Evolutionary conservation across 2,888 invertebrate genomes (phyloP).

Genomic region (Temnothorax rugatulus): DNA sequence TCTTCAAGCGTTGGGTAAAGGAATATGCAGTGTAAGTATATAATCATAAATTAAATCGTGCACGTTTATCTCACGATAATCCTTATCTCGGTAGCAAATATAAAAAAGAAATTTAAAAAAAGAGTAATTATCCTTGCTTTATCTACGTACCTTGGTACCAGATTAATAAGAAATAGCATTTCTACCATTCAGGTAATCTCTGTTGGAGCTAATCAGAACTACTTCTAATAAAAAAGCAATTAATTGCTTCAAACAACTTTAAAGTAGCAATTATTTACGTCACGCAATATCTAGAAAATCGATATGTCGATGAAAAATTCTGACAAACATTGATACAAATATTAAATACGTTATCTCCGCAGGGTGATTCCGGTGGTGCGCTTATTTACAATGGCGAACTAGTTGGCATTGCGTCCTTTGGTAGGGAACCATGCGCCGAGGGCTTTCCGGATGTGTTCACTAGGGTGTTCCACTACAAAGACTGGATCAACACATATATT

Average conservation of each 20-base stretch:
- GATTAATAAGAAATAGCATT: background rate
- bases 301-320: background rate
- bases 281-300: background rate
- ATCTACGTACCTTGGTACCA: background rate
- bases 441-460: conserved; percentile 74
- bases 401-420: conserved; percentile 73
- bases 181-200: background rate
- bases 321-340: background rate
- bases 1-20: conserved; percentile 76
- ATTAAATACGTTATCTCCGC: background rate
- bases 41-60: background rate
- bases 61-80: background rate
- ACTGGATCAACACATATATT: conserved; percentile 69
- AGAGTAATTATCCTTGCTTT: background rate
- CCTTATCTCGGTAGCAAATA: background rate
- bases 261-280: background rate
- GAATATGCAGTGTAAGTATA: conserved; percentile 80
- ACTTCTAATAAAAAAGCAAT: background rate
- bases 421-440: conserved; percentile 61
- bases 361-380: conserved; percentile 69
- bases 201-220: background rate
- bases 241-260: background rate
- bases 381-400: conserved; percentile 60
- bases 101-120: background rate
- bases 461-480: conserved; percentile 54